Evolutionary conservation across 2,888 invertebrate species (phyloP).

Genomic region (Drosophila niveifrons): DNA sequence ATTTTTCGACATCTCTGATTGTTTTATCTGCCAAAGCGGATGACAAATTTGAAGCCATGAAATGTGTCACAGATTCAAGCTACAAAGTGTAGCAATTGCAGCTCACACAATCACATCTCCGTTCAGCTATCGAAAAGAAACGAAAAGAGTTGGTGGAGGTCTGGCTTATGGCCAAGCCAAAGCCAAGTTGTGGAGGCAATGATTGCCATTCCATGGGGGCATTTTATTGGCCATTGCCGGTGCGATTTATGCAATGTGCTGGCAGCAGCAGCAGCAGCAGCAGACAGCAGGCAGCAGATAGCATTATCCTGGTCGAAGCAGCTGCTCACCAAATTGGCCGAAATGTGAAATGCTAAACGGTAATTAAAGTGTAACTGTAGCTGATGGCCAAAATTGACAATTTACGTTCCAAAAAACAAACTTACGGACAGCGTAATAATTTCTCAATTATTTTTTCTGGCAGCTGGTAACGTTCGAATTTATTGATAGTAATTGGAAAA

Average conservation of each 20-base stretch:
- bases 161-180: slow-evolving; percentile 47
- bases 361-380: slow-evolving; percentile 61
- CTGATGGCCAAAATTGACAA: slow-evolving; percentile 18
- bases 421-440: slow-evolving; percentile 62
- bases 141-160: slow-evolving; percentile 10
- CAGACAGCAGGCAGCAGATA: background rate
- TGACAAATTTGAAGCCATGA: slow-evolving; percentile 50
- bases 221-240: slow-evolving; percentile 70
- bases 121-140: background rate
- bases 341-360: slow-evolving; percentile 66
- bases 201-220: slow-evolving; percentile 63
- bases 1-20: slow-evolving; percentile 32
- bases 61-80: slow-evolving; percentile 49
- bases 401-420: slow-evolving; percentile 36
- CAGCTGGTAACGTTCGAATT: slow-evolving; percentile 35
- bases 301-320: slow-evolving; percentile 22
- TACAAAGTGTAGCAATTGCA: slow-evolving; percentile 36
- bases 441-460: slow-evolving; percentile 70
- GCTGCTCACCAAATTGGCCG: slow-evolving; percentile 29
- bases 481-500: slow-evolving; percentile 76
- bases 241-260: slow-evolving; percentile 70
- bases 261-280: slow-evolving; percentile 29
- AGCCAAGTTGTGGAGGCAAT: slow-evolving; percentile 14
- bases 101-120: slow-evolving; percentile 20
- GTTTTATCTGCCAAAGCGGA: slow-evolving; percentile 34